Evolutionary conservation across 2,113 vertebrate genomes (phyloP).

Genomic region (Aegotheles bennettii): DNA sequence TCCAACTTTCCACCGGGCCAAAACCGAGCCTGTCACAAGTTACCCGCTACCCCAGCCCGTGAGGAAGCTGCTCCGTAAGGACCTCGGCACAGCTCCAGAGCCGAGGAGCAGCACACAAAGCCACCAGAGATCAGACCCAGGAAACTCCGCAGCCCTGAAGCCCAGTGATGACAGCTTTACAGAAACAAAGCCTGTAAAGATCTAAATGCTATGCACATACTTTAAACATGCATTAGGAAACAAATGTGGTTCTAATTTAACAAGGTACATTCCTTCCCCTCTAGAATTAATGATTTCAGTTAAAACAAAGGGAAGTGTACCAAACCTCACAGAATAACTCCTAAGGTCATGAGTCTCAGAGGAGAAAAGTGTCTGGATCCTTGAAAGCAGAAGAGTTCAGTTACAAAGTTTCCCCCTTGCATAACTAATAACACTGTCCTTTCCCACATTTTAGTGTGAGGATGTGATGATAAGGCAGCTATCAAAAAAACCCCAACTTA

Average conservation of each 20-base stretch:
- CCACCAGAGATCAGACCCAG: background rate
- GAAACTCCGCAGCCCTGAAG: background rate
- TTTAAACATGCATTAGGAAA: background rate
- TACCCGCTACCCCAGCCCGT: background rate
- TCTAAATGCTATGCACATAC: background rate
- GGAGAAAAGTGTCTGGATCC: background rate
- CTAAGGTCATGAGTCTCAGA: background rate
- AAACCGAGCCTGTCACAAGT: background rate
- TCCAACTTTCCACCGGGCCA: background rate
- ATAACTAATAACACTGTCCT: background rate
- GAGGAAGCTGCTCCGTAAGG: rapidly evolving
- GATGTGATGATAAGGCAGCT: background rate
- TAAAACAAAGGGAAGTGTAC: rapidly evolving
- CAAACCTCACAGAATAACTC: background rate
- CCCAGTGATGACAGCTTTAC: background rate
- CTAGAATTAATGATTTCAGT: background rate
- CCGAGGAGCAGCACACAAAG: background rate
- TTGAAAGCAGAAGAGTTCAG: background rate
- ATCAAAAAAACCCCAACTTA: background rate
- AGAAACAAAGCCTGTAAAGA: background rate
- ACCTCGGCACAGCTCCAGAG: background rate
- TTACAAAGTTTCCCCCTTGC: background rate
- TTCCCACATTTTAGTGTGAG: background rate
- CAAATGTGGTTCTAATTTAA: background rate
- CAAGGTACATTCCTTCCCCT: background rate